Conservation (phyloP, 2,888 invertebrate species). For the Spodoptera picta region DNA sequence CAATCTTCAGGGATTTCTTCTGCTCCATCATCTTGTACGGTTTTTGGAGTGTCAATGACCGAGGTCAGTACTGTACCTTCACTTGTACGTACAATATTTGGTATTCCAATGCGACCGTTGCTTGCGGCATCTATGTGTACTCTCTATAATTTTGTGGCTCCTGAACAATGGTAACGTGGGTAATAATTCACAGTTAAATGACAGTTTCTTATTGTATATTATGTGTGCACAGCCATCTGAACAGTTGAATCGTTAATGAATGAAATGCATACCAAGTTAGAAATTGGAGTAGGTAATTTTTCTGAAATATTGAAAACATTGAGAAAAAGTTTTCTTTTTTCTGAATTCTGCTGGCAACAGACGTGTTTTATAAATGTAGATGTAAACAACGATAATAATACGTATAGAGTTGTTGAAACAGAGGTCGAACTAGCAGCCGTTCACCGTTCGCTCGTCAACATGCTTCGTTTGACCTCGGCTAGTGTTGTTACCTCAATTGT, state of each 20-base stretch:
- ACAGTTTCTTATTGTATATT: slow-evolving; percentile 5
- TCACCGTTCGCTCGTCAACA: slow-evolving; percentile 44
- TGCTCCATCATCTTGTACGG: slow-evolving; percentile 18
- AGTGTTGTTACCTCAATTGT: slow-evolving; percentile 35
- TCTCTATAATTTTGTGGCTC: slow-evolving; percentile 40
- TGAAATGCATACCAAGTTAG: background rate
- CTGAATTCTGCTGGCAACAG: background rate
- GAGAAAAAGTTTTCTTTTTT: background rate
- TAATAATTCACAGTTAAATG: slow-evolving; percentile 21
- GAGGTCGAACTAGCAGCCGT: slow-evolving; percentile 41
- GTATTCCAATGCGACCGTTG: slow-evolving; percentile 36
- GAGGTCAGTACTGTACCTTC: slow-evolving; percentile 10
- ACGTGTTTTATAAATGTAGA: no score
- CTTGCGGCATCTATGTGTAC: slow-evolving; percentile 30
- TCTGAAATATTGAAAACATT: background rate
- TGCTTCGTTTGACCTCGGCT: slow-evolving; percentile 46
- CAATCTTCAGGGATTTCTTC: slow-evolving; percentile 17
- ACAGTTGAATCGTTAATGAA: slow-evolving; percentile 5
- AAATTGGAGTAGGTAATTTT: background rate
- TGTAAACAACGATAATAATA: slow-evolving; percentile 26
- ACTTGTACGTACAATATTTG: slow-evolving; percentile 23
- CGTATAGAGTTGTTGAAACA: slow-evolving; percentile 30
- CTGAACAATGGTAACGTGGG: slow-evolving; percentile 28
- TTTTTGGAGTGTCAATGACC: slow-evolving; percentile 50
- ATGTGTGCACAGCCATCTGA: slow-evolving; percentile 4